A percentile compares a stretch with the other conserved stretches of the same genome.
phyloP scores from a whole-genome alignment of 2,113 vertebrate species.

The Colius striatus region DNA sequence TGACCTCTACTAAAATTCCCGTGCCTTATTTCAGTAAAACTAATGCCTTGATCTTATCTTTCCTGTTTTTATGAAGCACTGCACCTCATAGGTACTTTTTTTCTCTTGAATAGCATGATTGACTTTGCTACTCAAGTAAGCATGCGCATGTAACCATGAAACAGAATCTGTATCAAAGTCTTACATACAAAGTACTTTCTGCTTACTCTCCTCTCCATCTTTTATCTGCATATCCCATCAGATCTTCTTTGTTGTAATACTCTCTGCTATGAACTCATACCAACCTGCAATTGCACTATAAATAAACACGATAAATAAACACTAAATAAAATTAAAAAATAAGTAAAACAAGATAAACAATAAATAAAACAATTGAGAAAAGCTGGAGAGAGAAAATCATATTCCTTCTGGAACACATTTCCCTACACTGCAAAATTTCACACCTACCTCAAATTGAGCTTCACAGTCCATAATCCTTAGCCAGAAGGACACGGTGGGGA shows the following conservation, averaged over 20 bases:
- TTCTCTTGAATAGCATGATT: neutral
- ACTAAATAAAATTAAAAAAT: neutral
- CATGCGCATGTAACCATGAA: accelerated
- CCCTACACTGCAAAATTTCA: neutral
- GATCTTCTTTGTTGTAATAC: neutral
- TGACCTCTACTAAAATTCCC: neutral
- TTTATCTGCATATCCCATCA: neutral
- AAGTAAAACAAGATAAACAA: neutral
- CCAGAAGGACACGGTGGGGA: neutral
- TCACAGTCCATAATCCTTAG: neutral
- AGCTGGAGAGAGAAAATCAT: neutral
- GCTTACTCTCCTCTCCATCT: neutral
- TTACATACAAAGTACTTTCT: neutral
- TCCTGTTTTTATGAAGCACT: neutral
- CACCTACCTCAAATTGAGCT: neutral
- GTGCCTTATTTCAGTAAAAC: neutral
- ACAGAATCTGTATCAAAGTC: neutral
- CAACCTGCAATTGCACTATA: neutral
- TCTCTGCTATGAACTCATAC: neutral
- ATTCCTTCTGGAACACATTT: neutral
- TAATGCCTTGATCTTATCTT: neutral
- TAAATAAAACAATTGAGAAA: neutral
- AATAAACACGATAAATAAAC: neutral
- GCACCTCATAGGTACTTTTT: neutral
- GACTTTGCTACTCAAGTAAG: neutral